Conservation (phyloP, 2,113 vertebrate species). For the Corythaixoides concolor region DNA sequence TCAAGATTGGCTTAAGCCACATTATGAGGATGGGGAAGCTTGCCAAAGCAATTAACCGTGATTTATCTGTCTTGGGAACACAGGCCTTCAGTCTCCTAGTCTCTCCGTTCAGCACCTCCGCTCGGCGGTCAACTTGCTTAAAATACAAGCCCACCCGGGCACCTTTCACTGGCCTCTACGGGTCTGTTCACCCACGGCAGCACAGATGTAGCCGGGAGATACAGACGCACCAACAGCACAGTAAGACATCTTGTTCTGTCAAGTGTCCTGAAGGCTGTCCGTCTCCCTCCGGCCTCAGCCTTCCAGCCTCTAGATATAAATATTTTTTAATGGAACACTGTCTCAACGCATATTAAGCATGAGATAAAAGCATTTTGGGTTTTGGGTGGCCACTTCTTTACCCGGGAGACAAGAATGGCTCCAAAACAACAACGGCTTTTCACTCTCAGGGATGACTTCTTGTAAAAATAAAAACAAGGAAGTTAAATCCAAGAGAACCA, state of each 20-base stretch:
- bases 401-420: slow-evolving; percentile 12
- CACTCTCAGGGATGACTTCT: slow-evolving; percentile 18
- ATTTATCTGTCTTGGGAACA: background rate
- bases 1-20: background rate
- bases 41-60: background rate
- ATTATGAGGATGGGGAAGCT: background rate
- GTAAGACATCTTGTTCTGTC: background rate
- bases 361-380: background rate
- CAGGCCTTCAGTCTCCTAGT: background rate
- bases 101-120: slow-evolving; percentile 39
- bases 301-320: background rate
- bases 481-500: slow-evolving; percentile 59
- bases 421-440: background rate
- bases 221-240: background rate
- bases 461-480: slow-evolving; percentile 62
- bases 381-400: background rate
- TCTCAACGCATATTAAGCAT: background rate
- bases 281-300: background rate
- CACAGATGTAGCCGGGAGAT: background rate
- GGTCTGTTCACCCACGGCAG: background rate
- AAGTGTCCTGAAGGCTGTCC: background rate
- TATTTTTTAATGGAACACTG: background rate
- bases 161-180: background rate
- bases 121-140: background rate
- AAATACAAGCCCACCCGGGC: rapidly evolving